Evolutionary conservation across 2,113 vertebrate species (phyloP).

Genomic region (Takifugu flavidus): DNA sequence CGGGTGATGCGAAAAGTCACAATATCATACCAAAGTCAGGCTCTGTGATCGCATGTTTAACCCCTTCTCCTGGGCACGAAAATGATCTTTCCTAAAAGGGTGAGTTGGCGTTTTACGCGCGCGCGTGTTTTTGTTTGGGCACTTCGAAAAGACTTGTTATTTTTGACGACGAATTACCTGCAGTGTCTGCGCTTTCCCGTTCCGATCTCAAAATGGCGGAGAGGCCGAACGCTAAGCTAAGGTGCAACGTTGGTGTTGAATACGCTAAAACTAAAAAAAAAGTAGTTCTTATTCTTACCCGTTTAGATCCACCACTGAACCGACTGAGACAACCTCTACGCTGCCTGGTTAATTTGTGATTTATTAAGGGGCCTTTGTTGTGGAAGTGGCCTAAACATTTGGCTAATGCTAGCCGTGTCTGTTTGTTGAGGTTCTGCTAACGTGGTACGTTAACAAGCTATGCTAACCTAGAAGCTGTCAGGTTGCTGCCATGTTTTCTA

Average conservation of each 20-base stretch:
- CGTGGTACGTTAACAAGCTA: constrained; percentile 37
- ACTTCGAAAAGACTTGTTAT: constrained; percentile 53
- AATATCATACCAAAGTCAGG: constrained; percentile 20
- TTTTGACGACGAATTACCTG: constrained; percentile 67
- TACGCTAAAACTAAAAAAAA: no score
- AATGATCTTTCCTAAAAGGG: constrained; percentile 31
- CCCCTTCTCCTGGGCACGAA: constrained; percentile 20
- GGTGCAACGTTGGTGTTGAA: constrained; percentile 31
- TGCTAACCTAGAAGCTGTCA: constrained; percentile 45
- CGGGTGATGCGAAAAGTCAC: constrained; percentile 63
- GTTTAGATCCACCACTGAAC: background rate
- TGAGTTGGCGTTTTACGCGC: constrained; percentile 33
- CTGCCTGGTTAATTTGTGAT: background rate
- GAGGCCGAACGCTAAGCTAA: constrained; percentile 63
- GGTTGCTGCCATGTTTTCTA: constrained; percentile 31
- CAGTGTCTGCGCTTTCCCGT: constrained; percentile 66
- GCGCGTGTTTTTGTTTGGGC: constrained; percentile 22
- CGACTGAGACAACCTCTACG: no score
- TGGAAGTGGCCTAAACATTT: constrained; percentile 15
- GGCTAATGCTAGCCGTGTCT: constrained; percentile 51
- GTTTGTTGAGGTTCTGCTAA: constrained; percentile 57
- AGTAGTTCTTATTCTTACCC: background rate
- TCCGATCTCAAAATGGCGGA: constrained; percentile 78
- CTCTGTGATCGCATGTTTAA: background rate
- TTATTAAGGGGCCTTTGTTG: constrained; percentile 33